Evolutionary conservation across 2,888 invertebrate genomes (phyloP).

Genomic region (Bellardia bayeri): DNA sequence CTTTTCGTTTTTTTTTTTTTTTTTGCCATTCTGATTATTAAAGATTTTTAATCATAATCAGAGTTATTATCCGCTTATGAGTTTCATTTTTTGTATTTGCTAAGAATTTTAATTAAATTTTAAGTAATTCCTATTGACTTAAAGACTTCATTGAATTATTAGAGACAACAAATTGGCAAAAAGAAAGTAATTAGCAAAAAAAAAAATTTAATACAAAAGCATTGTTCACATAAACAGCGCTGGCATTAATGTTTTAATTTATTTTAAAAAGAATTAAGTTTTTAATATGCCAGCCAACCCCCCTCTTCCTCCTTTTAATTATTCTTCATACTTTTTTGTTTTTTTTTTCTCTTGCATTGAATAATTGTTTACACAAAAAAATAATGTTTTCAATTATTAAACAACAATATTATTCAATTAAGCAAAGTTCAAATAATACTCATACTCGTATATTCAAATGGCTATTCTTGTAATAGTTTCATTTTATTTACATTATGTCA

Average conservation of each 20-base stretch:
- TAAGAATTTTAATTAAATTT: conserved; percentile 69
- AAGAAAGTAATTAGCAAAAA: not conserved
- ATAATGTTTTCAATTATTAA: conserved; percentile 8
- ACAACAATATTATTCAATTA: conserved; percentile 45
- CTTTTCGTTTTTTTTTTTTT: not conserved
- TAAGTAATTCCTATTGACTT: conserved; percentile 67
- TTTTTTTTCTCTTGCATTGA: not conserved
- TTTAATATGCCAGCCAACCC: no score
- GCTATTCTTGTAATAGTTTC: conserved; percentile 37
- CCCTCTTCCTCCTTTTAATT: no score
- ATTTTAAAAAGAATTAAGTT: no score
- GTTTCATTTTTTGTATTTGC: conserved; percentile 19
- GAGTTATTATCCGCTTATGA: conserved; percentile 54
- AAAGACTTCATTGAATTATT: conserved; percentile 62
- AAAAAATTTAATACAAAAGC: not conserved
- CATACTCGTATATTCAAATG: conserved; percentile 5
- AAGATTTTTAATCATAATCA: conserved; percentile 58
- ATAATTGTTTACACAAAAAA: not conserved
- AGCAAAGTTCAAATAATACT: conserved; percentile 1
- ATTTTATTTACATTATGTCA: conserved; percentile 49
- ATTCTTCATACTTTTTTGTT: no score
- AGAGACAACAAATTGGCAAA: not conserved
- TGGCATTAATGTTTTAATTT: no score
- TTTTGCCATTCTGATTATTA: not conserved
- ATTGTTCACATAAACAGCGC: no score